Evolutionary conservation across 2,888 invertebrate genomes (phyloP).

Genomic region (Patella ulyssiponensis): DNA sequence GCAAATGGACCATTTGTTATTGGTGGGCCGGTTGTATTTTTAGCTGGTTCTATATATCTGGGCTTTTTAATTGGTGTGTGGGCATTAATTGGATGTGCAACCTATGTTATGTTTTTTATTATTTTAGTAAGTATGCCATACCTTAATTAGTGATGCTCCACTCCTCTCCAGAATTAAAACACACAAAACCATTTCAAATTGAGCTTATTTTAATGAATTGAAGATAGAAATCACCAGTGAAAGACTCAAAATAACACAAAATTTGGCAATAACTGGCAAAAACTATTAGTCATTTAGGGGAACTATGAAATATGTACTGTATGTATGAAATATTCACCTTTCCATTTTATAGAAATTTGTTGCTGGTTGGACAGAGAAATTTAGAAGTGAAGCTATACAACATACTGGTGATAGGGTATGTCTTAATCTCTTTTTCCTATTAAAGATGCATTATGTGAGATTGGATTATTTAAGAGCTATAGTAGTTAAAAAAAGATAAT

Average conservation of each 20-base stretch:
- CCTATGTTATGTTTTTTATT: conserved; percentile 75
- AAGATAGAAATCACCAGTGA: no score
- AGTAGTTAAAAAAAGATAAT: no score
- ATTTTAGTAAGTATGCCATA: conserved; percentile 73
- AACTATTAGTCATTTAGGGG: no score
- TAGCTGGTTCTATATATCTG: conserved; percentile 75
- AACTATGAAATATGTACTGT: no score
- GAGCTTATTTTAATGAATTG: no score
- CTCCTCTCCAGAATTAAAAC: no score
- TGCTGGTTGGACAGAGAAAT: conserved; percentile 45
- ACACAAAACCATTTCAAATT: no score
- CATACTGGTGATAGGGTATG: conserved; percentile 56
- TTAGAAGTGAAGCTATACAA: conserved; percentile 46
- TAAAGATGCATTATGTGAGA: no score
- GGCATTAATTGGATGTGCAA: conserved; percentile 75
- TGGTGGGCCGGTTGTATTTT: conserved; percentile 75
- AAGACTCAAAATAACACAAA: no score
- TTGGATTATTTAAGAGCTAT: no score
- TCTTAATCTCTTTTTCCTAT: no score
- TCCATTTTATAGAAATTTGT: conserved; percentile 43
- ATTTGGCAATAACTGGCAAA: no score
- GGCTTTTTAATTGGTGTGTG: conserved; percentile 75
- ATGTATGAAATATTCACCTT: neutral
- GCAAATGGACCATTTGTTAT: conserved; percentile 75
- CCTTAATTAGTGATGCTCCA: neutral